phyloP scores from a whole-genome alignment of 1,140 invertebrate genomes.

The Temnothorax nylanderi region DNA sequence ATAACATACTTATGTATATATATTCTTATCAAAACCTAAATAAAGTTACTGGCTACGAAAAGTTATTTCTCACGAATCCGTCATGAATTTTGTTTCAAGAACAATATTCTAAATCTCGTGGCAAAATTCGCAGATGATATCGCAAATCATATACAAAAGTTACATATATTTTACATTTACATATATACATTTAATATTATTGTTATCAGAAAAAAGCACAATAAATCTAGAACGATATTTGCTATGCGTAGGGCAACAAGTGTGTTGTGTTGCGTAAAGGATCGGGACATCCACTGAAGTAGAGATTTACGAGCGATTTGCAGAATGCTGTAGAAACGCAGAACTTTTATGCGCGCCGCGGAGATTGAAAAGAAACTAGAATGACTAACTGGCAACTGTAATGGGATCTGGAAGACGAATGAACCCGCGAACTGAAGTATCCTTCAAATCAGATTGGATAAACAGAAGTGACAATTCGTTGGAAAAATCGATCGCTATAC shows the following conservation, averaged over 20 bases:
- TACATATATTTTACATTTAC: not conserved
- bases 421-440: conserved; percentile 30
- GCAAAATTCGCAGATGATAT: not conserved
- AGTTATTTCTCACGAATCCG: not conserved
- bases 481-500: conserved; percentile 29
- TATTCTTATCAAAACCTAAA: no score
- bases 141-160: not conserved
- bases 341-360: conserved; percentile 30
- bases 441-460: conserved; percentile 49
- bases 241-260: conserved; percentile 37
- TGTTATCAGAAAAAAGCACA: not conserved
- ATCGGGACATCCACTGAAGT: not conserved
- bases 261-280: conserved; percentile 14
- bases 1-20: not conserved
- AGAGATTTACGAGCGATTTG: conserved; percentile 59
- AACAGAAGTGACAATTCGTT: conserved; percentile 31
- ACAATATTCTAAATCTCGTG: not conserved
- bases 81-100: not conserved
- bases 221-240: not conserved
- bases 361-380: conserved; percentile 50
- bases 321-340: conserved; percentile 27
- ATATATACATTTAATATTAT: not conserved
- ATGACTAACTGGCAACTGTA: conserved; percentile 52
- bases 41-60: not conserved
- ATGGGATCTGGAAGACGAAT: conserved; percentile 57